Conservation (phyloP, 2,888 invertebrate species). For the Calephelis perditalis region DNA sequence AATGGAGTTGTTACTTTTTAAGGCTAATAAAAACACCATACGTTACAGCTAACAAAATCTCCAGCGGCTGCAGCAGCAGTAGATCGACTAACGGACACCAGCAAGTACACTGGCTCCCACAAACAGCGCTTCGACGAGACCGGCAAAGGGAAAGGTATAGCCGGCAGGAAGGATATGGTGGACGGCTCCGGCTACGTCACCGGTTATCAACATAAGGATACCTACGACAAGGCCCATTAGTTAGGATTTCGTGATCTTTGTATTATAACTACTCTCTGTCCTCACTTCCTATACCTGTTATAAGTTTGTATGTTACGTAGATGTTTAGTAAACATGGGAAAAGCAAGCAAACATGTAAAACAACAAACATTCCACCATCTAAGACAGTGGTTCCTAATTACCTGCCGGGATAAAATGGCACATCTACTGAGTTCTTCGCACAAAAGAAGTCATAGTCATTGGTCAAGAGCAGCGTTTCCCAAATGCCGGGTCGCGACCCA, state of each 20-base stretch:
- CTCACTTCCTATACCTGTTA: conserved; percentile 9
- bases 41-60: conserved; percentile 57
- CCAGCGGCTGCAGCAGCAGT: conserved; percentile 78
- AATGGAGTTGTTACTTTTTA: neutral
- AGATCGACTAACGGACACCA: conserved; percentile 89
- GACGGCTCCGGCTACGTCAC: conserved; percentile 89
- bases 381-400: neutral
- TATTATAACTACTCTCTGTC: conserved; percentile 6
- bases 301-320: conserved; percentile 8
- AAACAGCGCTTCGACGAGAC: conserved; percentile 90
- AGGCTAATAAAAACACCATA: neutral
- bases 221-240: conserved; percentile 81
- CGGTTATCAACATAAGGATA: conserved; percentile 90
- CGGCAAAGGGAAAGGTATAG: conserved; percentile 92
- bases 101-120: conserved; percentile 92
- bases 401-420: too few species aligned
- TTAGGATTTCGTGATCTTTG: neutral
- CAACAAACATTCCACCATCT: neutral
- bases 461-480: too few species aligned
- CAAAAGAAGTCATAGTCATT: too few species aligned
- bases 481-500: too few species aligned
- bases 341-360: neutral
- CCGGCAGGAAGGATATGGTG: conserved; percentile 86
- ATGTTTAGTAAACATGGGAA: neutral
- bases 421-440: too few species aligned